phyloP scores from a whole-genome alignment of 2,888 invertebrate species.

The Empis livida region DNA sequence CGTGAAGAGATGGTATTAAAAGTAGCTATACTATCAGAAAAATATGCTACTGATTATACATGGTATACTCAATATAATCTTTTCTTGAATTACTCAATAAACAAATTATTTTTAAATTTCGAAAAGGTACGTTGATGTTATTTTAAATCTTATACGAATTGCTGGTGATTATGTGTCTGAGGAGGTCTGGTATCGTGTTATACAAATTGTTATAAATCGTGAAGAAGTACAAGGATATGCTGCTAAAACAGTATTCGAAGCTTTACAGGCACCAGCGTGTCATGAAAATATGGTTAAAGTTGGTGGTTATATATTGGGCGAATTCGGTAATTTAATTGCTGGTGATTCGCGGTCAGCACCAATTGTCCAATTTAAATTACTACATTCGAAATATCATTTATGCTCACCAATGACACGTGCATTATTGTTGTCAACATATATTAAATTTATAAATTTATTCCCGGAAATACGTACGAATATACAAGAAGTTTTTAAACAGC shows the following conservation, averaged over 20 bases:
- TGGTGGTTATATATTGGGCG: slow-evolving; percentile 96
- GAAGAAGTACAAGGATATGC: slow-evolving; percentile 99
- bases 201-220: slow-evolving; percentile 97
- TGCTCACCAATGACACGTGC: slow-evolving; percentile 96
- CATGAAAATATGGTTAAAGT: slow-evolving; percentile 99
- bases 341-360: slow-evolving; percentile 97
- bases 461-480: slow-evolving; percentile 95
- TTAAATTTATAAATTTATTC: slow-evolving; percentile 98
- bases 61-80: slow-evolving; percentile 44
- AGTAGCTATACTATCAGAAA: slow-evolving; percentile 97
- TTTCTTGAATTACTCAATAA: no score
- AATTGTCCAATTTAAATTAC: slow-evolving; percentile 90
- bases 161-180: slow-evolving; percentile 99
- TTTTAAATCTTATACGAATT: slow-evolving; percentile 95
- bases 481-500: slow-evolving; percentile 86
- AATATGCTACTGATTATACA: slow-evolving; percentile 98
- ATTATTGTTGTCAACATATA: slow-evolving; percentile 91
- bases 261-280: slow-evolving; percentile 95
- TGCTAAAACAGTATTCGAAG: slow-evolving; percentile 99
- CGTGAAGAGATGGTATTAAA: slow-evolving; percentile 99
- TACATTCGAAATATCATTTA: slow-evolving; percentile 98
- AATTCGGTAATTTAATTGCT: slow-evolving; percentile 98
- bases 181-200: slow-evolving; percentile 99
- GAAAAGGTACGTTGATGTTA: slow-evolving; percentile 73
- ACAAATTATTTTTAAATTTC: no score